A percentile compares a stretch with the other conserved stretches of the same genome.
These are phyloP conservation scores for Limnephilus auricula DNA, from an alignment of 2,888 invertebrate species.

Conservation along the genomic window DNA sequence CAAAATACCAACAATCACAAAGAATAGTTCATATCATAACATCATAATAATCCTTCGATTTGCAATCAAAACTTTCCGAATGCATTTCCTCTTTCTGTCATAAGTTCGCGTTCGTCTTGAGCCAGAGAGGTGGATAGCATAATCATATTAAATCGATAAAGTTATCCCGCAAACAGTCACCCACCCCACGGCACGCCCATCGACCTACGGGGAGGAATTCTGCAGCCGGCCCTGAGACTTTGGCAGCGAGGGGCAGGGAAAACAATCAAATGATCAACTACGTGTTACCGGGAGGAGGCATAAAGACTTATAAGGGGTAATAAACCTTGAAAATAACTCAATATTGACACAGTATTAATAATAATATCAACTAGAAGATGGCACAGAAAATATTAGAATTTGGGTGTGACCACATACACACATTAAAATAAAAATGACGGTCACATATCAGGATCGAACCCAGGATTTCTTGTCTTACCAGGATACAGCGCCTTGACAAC, in stretches of 20 bases:
- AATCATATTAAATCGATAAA: slow-evolving; percentile 33
- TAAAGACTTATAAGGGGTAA: neutral
- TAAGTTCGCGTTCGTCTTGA: slow-evolving; percentile 14
- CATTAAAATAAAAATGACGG: no score
- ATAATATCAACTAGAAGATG: neutral
- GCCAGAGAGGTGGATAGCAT: neutral
- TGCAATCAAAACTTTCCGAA: neutral
- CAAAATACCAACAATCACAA: neutral
- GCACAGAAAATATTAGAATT: no score
- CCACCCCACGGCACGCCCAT: neutral
- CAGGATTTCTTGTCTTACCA: no score
- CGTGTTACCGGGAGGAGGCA: neutral
- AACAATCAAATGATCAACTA: slow-evolving; percentile 61
- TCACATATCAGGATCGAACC: no score
- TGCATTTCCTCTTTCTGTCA: neutral
- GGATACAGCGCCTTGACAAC: no score
- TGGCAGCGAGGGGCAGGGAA: slow-evolving; percentile 11
- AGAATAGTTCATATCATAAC: neutral
- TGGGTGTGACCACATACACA: no score
- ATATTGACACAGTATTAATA: neutral
- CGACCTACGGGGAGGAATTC: neutral
- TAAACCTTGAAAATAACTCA: neutral
- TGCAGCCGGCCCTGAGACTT: neutral
- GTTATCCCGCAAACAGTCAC: neutral
- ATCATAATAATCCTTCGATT: neutral